Evolutionary conservation across 2,888 invertebrate species (phyloP).

Genomic region (Isoperla grammatica): DNA sequence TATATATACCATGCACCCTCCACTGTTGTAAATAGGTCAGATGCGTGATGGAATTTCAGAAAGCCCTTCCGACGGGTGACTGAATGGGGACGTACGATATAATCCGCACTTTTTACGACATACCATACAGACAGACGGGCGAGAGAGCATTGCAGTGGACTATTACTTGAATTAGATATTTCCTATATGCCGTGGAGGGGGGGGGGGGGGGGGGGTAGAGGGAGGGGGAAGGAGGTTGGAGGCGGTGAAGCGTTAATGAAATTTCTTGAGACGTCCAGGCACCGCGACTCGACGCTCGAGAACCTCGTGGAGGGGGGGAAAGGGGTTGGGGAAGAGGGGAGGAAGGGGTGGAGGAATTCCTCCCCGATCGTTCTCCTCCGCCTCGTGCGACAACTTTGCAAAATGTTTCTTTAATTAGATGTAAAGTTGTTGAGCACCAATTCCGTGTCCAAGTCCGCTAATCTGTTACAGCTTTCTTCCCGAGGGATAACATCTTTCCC

Average conservation of each 20-base stretch:
- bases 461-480: too few relatives aligned
- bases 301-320: too few relatives aligned
- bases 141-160: background rate
- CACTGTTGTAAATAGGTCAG: too few relatives aligned
- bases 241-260: slow-evolving; percentile 23
- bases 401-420: slow-evolving; percentile 6
- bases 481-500: too few relatives aligned
- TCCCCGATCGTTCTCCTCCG: slow-evolving; percentile 2
- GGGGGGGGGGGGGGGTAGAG: background rate
- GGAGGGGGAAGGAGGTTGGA: background rate
- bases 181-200: background rate
- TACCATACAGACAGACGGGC: too few relatives aligned
- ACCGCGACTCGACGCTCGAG: background rate
- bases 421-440: too few relatives aligned
- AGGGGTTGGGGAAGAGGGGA: background rate
- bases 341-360: background rate
- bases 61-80: too few relatives aligned
- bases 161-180: slow-evolving; percentile 10
- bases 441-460: too few relatives aligned
- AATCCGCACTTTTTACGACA: too few relatives aligned
- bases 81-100: too few relatives aligned
- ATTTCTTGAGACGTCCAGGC: slow-evolving; percentile 21
- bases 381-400: slow-evolving; percentile 3
- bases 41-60: too few relatives aligned
- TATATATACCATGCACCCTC: too few relatives aligned